These are phyloP conservation scores for Neogale vison DNA, from an alignment of 2,113 vertebrate genomes.

Conservation along the genomic window DNA sequence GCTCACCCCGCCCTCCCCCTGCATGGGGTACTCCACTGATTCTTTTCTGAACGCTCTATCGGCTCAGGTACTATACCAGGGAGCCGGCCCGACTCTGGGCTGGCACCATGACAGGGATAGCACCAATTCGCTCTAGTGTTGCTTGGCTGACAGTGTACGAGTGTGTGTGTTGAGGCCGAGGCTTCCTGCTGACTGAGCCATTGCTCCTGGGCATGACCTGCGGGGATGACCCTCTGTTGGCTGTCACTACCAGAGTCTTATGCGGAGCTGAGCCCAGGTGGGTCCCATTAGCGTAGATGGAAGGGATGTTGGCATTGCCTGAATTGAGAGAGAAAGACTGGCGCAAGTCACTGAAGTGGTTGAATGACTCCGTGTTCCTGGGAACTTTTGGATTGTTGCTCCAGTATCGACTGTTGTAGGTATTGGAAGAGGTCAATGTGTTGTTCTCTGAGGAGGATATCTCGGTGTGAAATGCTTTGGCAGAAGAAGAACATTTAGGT, in stretches of 20 bases:
- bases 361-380: conserved; percentile 92
- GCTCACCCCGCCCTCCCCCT: background rate
- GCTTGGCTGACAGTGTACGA: conserved; percentile 95
- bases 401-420: conserved; percentile 98
- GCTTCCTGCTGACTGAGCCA: conserved; percentile 91
- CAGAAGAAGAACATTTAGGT: conserved; percentile 94
- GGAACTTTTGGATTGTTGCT: conserved; percentile 93
- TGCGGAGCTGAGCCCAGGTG: conserved; percentile 88
- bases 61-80: conserved; percentile 86
- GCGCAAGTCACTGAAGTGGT: conserved; percentile 90
- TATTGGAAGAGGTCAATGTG: conserved; percentile 97
- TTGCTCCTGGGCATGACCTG: conserved; percentile 91
- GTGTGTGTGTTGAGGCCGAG: conserved; percentile 88
- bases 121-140: conserved; percentile 95
- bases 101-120: conserved; percentile 97
- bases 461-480: conserved; percentile 95
- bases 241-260: conserved; percentile 97
- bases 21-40: conserved; percentile 3
- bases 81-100: conserved; percentile 97
- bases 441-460: conserved; percentile 97
- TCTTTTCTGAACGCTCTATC: background rate
- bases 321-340: conserved; percentile 90
- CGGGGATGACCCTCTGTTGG: conserved; percentile 92
- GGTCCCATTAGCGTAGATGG: conserved; percentile 91
- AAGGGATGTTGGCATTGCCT: conserved; percentile 78